phyloP scores from a whole-genome alignment of 2,113 vertebrate species.

The Ictalurus punctatus region DNA sequence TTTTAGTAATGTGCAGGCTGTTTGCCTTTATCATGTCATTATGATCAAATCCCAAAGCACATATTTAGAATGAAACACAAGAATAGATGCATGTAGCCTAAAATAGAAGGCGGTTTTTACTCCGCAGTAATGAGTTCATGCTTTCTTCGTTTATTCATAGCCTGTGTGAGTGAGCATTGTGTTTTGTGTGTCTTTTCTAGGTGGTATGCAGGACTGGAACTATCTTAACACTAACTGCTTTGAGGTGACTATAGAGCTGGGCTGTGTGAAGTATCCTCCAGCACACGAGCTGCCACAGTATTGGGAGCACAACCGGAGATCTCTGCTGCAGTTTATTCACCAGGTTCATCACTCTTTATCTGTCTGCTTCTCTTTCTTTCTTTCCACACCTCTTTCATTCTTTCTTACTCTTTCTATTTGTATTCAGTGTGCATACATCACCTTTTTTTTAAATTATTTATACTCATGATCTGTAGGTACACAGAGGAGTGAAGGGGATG shows the following conservation, averaged over 20 bases:
- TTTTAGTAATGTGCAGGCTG: not conserved
- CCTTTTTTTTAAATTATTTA: not conserved
- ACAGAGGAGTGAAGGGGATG: conserved; percentile 84
- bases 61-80: not conserved
- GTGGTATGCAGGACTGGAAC: conserved; percentile 99
- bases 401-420: not conserved
- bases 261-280: conserved; percentile 89
- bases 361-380: not conserved
- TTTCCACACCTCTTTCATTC: not conserved
- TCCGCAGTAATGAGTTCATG: not conserved
- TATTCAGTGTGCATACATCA: not conserved
- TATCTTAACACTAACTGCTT: conserved; percentile 97
- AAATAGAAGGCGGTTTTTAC: not conserved
- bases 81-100: not conserved
- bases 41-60: not conserved
- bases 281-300: conserved; percentile 83
- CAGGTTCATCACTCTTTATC: conserved; percentile 73
- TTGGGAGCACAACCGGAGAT: conserved; percentile 87
- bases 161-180: not conserved
- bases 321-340: conserved; percentile 89
- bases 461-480: conserved; percentile 74
- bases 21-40: not conserved
- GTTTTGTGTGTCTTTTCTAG: conserved; percentile 63
- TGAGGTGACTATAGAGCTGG: conserved; percentile 95
- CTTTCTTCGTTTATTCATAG: not conserved